Evolutionary conservation across 1,140 invertebrate genomes (phyloP).

Genomic region (Schlechtendalia chinensis): DNA sequence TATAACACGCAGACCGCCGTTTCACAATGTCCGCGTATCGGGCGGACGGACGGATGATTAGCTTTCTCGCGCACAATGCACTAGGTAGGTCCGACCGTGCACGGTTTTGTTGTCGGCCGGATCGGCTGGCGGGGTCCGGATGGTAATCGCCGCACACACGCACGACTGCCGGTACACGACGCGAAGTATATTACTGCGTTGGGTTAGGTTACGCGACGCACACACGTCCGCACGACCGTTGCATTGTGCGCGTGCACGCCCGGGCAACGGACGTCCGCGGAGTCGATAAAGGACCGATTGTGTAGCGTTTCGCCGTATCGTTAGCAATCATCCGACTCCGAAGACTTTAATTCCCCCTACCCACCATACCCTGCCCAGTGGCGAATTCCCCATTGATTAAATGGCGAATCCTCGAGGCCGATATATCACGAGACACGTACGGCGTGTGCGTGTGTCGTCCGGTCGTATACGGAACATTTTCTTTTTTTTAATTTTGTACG

Average conservation of each 20-base stretch:
- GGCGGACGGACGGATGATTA: constrained; percentile 44
- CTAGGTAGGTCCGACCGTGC: neutral
- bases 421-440: too few relatives aligned
- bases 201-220: too few relatives aligned
- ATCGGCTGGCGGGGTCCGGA: constrained; percentile 8
- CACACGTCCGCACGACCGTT: neutral
- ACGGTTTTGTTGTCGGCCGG: constrained; percentile 7
- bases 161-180: neutral
- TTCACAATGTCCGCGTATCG: constrained; percentile 17
- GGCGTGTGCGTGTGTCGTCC: too few relatives aligned
- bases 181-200: neutral
- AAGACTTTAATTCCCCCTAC: neutral
- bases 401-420: too few relatives aligned
- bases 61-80: neutral
- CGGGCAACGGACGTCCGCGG: neutral
- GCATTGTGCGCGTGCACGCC: neutral
- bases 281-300: constrained; percentile 31
- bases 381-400: too few relatives aligned
- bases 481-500: too few relatives aligned
- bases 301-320: neutral
- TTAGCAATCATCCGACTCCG: neutral
- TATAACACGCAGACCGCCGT: neutral
- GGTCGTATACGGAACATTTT: too few relatives aligned
- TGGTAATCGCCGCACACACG: constrained; percentile 10
- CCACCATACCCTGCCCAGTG: too few relatives aligned